Percentiles rank a stretch among this genome's conserved stretches.
phyloP scores from a whole-genome alignment of 2,888 invertebrate species.

The Diarsia brunnea region DNA sequence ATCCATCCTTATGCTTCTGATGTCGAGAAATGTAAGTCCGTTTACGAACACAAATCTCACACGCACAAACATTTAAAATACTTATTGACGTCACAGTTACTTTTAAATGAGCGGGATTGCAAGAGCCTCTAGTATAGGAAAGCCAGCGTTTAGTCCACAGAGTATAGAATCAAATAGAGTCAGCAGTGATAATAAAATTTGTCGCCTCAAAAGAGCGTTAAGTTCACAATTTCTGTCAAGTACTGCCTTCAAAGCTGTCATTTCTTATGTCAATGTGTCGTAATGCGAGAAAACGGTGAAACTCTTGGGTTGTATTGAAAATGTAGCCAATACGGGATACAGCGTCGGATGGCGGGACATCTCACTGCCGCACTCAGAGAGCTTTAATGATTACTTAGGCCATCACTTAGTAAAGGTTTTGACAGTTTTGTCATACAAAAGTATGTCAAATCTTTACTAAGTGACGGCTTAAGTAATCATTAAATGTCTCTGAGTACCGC shows the following conservation, averaged over 20 bases:
- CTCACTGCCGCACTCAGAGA: no score
- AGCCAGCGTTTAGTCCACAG: neutral
- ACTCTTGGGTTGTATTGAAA: neutral
- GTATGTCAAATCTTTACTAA: no score
- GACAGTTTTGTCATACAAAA: no score
- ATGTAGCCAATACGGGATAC: no score
- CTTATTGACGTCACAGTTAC: neutral
- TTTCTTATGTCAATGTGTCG: neutral
- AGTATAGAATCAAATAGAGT: neutral
- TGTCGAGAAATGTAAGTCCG: conserved; percentile 3
- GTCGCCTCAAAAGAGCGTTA: neutral
- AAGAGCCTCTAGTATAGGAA: neutral
- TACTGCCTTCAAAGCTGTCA: neutral
- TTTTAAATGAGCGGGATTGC: neutral
- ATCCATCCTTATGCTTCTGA: no score
- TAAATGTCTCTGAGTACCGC: no score
- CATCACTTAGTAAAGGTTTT: no score
- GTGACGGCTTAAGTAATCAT: no score
- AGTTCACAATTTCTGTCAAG: neutral
- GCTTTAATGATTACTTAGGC: no score
- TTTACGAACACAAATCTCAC: conserved; percentile 6
- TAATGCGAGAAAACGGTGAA: neutral
- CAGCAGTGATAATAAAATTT: neutral
- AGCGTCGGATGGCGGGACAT: no score
- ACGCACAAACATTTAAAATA: conserved; percentile 9